A percentile compares a stretch with the other conserved stretches of the same genome.
Evolutionary conservation across 2,888 invertebrate genomes (phyloP).

Genomic region (Serrognathus titanus): DNA sequence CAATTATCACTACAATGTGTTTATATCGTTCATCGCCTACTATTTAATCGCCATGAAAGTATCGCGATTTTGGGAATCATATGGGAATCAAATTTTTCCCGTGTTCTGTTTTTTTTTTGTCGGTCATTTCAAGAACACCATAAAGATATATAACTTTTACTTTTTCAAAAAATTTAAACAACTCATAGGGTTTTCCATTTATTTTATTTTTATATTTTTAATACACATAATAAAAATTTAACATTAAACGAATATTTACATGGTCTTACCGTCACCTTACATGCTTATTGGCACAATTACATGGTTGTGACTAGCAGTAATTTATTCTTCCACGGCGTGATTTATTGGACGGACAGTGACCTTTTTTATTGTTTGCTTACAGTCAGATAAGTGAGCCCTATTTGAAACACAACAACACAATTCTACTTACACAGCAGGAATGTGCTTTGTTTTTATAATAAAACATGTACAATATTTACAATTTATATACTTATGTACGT

Average conservation of each 20-base stretch:
- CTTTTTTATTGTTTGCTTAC: not conserved
- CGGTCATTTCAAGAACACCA: too few species aligned
- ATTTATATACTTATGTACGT: slow-evolving; percentile 11
- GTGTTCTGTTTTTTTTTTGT: too few species aligned
- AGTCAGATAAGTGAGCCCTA: too few species aligned
- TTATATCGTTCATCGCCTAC: too few species aligned
- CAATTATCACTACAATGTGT: too few species aligned
- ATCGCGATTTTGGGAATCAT: too few species aligned
- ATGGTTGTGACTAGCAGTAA: slow-evolving; percentile 32
- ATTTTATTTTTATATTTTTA: slow-evolving; percentile 20
- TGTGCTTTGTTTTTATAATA: not conserved
- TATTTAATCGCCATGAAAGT: too few species aligned
- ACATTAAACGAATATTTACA: slow-evolving; percentile 27
- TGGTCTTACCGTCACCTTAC: slow-evolving; percentile 27
- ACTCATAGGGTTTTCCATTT: not conserved
- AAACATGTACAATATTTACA: slow-evolving; percentile 32
- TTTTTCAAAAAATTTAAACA: not conserved
- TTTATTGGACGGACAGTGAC: slow-evolving; percentile 8
- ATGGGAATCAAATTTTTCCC: too few species aligned
- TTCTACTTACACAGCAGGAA: slow-evolving; percentile 7
- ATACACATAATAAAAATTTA: slow-evolving; percentile 25
- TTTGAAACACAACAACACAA: too few species aligned
- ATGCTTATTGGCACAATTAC: slow-evolving; percentile 33
- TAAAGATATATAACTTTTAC: not conserved
- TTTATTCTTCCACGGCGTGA: slow-evolving; percentile 6